These are phyloP conservation scores for Spilosoma lubricipeda DNA, from an alignment of 2,888 invertebrate genomes.

Conservation along the genomic window DNA sequence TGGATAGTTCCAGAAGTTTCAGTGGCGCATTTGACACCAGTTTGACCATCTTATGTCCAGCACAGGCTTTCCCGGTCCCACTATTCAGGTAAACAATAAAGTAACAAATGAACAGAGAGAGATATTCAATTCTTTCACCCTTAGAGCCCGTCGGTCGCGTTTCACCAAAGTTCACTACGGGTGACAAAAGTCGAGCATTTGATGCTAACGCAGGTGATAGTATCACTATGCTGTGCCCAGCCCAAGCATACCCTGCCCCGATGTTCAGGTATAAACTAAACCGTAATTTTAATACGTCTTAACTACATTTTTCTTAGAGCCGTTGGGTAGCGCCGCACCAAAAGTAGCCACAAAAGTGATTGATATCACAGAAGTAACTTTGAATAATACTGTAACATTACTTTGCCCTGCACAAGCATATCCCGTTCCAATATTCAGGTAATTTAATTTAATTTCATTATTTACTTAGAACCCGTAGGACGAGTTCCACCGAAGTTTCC, in stretches of 20 bases:
- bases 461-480: conserved; percentile 85
- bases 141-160: conserved; percentile 90
- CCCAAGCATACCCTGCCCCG: conserved; percentile 91
- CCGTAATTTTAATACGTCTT: conserved; percentile 34
- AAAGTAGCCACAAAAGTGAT: conserved; percentile 87
- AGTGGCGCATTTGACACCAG: conserved; percentile 81
- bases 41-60: conserved; percentile 90
- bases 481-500: conserved; percentile 90
- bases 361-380: conserved; percentile 75
- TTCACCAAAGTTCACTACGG: conserved; percentile 88
- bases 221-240: conserved; percentile 89
- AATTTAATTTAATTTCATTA: conserved; percentile 53
- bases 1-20: conserved; percentile 89
- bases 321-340: conserved; percentile 89
- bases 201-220: conserved; percentile 83
- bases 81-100: conserved; percentile 87
- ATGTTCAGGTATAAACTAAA: conserved; percentile 83
- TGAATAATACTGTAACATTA: conserved; percentile 75
- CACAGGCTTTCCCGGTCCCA: conserved; percentile 92
- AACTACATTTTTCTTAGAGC: conserved; percentile 82
- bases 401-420: conserved; percentile 89
- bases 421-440: conserved; percentile 90
- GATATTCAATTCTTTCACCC: conserved; percentile 36
- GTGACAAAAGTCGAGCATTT: conserved; percentile 88
- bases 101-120: conserved; percentile 26